These are phyloP conservation scores for Ctenicera cuprea DNA, from an alignment of 2,888 invertebrate species.

Conservation along the genomic window DNA sequence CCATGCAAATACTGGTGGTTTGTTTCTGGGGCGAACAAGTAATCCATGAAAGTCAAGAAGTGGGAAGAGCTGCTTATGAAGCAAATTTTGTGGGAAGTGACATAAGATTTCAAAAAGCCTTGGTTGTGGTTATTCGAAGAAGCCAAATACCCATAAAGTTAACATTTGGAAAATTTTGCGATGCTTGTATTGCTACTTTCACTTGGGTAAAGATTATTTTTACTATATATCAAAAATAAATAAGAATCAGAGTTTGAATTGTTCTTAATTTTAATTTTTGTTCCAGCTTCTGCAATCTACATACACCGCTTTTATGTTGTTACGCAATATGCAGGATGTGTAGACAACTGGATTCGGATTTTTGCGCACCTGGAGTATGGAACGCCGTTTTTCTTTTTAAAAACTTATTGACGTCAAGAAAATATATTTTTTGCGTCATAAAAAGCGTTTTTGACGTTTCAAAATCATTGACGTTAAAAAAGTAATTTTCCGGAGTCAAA, in stretches of 20 bases:
- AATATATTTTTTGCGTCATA: no score
- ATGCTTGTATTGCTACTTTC: constrained; percentile 18
- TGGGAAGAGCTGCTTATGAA: constrained; percentile 9
- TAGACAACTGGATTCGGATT: no score
- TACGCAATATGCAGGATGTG: neutral
- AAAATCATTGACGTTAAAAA: no score
- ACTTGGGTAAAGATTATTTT: constrained; percentile 12
- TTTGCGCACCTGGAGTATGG: no score
- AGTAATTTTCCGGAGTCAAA: no score
- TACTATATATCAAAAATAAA: no score
- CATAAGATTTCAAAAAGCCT: constrained; percentile 24
- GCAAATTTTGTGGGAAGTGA: constrained; percentile 22
- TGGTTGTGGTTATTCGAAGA: constrained; percentile 21
- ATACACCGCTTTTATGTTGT: neutral
- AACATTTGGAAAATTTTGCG: constrained; percentile 24
- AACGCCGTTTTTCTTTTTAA: no score
- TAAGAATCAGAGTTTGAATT: no score
- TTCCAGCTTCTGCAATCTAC: neutral
- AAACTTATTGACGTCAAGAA: no score
- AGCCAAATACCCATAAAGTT: constrained; percentile 16
- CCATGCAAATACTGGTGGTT: neutral
- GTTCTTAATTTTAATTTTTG: no score
- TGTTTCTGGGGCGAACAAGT: constrained; percentile 34
- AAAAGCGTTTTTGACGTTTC: no score
- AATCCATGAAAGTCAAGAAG: constrained; percentile 2